Conservation (phyloP, 2,113 vertebrate genomes). For the Melierax canorus region DNA sequence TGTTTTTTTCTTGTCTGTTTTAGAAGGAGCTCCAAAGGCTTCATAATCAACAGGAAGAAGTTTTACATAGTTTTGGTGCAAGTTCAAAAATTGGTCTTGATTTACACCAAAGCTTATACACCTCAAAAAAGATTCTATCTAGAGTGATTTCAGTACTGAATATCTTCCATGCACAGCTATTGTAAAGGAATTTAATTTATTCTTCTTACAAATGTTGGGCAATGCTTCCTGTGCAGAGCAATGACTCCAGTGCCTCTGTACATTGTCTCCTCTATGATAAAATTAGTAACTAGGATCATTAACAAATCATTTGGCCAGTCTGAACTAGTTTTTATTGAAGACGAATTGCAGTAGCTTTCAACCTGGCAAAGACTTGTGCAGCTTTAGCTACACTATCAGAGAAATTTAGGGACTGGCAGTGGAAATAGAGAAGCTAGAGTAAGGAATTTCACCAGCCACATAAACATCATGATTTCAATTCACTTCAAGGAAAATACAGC, state of each 20-base stretch:
- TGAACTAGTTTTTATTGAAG: neutral
- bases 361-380: neutral
- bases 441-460: neutral
- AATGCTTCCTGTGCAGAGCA: neutral
- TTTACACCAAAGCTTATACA: neutral
- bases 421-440: neutral
- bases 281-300: neutral
- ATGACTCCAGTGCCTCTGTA: neutral
- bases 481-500: neutral
- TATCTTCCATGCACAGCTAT: neutral
- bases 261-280: neutral
- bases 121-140: neutral
- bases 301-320: neutral
- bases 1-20: neutral
- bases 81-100: neutral
- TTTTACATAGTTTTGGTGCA: neutral
- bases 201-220: neutral
- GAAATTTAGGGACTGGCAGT: neutral
- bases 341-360: neutral
- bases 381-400: neutral
- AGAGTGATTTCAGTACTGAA: neutral
- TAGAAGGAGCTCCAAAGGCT: neutral
- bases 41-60: neutral
- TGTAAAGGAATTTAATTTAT: neutral
- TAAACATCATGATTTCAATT: neutral